Conservation (phyloP, 2,888 invertebrate species). For the Stenoptilia bipunctidactyla region DNA sequence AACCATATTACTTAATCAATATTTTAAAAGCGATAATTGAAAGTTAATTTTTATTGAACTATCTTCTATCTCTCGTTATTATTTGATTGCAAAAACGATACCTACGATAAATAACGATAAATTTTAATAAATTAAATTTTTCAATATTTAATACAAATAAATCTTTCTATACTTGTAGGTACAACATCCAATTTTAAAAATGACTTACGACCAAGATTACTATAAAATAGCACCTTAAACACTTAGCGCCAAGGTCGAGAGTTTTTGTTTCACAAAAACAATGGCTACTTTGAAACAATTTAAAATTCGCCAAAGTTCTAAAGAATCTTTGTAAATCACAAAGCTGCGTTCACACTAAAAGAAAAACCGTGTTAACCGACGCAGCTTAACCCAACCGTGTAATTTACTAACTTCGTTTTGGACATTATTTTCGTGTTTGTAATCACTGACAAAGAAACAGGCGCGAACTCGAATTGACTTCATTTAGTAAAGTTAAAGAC, state of each 20-base stretch:
- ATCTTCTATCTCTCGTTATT: too few species aligned
- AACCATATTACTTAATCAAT: too few species aligned
- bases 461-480: slow-evolving; percentile 34
- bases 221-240: not conserved
- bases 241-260: not conserved
- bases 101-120: too few species aligned
- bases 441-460: slow-evolving; percentile 7
- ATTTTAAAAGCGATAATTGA: too few species aligned
- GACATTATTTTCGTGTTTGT: not conserved
- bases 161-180: too few species aligned
- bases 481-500: too few species aligned
- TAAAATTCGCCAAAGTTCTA: slow-evolving; percentile 5
- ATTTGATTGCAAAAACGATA: too few species aligned
- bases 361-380: slow-evolving; percentile 26
- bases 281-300: slow-evolving; percentile 6
- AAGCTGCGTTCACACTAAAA: slow-evolving; percentile 24
- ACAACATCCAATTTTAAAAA: too few species aligned
- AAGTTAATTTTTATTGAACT: too few species aligned
- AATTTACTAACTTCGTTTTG: slow-evolving; percentile 19
- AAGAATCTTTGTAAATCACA: slow-evolving; percentile 21
- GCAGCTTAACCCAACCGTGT: slow-evolving; percentile 18
- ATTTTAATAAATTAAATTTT: too few species aligned
- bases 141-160: too few species aligned
- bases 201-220: not conserved
- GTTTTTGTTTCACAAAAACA: not conserved